Conservation (phyloP, 2,888 invertebrate genomes). For the Polydrusus cervinus region DNA sequence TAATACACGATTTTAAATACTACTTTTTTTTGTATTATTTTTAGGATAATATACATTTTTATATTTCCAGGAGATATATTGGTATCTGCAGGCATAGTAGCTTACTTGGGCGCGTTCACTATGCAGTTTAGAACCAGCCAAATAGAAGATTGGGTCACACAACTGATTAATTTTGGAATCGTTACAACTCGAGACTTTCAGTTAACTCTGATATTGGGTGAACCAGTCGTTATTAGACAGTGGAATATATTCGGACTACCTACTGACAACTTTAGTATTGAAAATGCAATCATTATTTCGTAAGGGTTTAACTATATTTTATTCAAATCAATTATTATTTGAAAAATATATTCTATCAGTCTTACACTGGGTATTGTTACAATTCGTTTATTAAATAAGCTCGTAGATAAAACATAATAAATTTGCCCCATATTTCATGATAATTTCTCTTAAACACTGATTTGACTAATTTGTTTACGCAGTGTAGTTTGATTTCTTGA, state of each 20-base stretch:
- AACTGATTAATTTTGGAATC: constrained; percentile 81
- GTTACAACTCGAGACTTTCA: constrained; percentile 86
- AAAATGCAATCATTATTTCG: constrained; percentile 94
- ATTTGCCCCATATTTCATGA: too few species aligned
- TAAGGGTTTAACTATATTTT: constrained; percentile 69
- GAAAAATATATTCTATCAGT: too few species aligned
- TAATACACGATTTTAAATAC: too few species aligned
- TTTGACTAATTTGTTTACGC: too few species aligned
- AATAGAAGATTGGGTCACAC: constrained; percentile 83
- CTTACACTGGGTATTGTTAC: too few species aligned
- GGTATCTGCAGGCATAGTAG: constrained; percentile 90
- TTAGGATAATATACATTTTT: neutral
- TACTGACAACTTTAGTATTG: constrained; percentile 90
- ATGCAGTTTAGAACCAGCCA: constrained; percentile 81
- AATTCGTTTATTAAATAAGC: too few species aligned
- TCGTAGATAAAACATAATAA: too few species aligned
- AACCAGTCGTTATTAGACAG: constrained; percentile 89
- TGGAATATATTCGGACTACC: constrained; percentile 95
- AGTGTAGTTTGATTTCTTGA: too few species aligned
- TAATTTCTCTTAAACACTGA: too few species aligned
- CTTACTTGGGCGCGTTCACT: constrained; percentile 93
- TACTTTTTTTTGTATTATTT: too few species aligned
- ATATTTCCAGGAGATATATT: constrained; percentile 84
- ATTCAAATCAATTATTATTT: neutral
- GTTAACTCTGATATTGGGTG: constrained; percentile 86